These are phyloP conservation scores for Lutjanus argentimaculatus DNA, from an alignment of 2,797 vertebrate species.

Conservation along the genomic window DNA sequence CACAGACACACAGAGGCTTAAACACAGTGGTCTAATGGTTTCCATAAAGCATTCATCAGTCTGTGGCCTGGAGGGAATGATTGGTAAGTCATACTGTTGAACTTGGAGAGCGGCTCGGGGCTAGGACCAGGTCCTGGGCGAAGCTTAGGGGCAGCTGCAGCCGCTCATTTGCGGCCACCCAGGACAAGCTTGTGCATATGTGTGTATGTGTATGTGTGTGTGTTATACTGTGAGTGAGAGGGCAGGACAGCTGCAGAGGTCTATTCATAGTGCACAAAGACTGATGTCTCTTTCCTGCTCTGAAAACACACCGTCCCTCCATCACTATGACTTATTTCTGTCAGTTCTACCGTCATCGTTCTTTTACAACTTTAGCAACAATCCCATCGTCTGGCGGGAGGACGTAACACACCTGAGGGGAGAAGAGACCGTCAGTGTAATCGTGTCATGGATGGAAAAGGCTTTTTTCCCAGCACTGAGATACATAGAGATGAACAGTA, in stretches of 20 bases:
- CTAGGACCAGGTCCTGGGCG: constrained; percentile 60
- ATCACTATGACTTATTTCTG: constrained; percentile 69
- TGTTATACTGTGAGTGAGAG: constrained; percentile 63
- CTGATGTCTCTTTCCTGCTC: constrained; percentile 68
- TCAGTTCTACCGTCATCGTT: constrained; percentile 41
- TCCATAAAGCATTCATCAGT: constrained; percentile 69
- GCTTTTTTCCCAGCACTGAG: neutral
- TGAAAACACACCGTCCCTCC: constrained; percentile 58
- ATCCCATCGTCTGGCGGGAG: constrained; percentile 11
- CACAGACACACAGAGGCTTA: constrained; percentile 49
- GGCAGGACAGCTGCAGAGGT: constrained; percentile 71
- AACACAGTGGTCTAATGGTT: constrained; percentile 73
- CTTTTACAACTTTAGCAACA: constrained; percentile 37
- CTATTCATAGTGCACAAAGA: constrained; percentile 76
- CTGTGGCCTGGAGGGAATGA: constrained; percentile 63
- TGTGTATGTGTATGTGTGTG: constrained; percentile 38
- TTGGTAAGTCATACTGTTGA: constrained; percentile 68
- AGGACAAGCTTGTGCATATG: constrained; percentile 47
- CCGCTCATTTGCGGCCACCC: constrained; percentile 73
- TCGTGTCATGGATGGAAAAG: neutral
- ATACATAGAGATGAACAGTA: neutral
- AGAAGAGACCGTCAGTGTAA: neutral
- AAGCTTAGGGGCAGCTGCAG: constrained; percentile 74
- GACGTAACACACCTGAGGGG: constrained; percentile 1
- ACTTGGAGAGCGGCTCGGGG: constrained; percentile 60